Evolutionary conservation across 2,797 vertebrate genomes (phyloP), one percentile per base, ranked within the genome.

Genomic region (Tamandua tetradactyla): DNA sequence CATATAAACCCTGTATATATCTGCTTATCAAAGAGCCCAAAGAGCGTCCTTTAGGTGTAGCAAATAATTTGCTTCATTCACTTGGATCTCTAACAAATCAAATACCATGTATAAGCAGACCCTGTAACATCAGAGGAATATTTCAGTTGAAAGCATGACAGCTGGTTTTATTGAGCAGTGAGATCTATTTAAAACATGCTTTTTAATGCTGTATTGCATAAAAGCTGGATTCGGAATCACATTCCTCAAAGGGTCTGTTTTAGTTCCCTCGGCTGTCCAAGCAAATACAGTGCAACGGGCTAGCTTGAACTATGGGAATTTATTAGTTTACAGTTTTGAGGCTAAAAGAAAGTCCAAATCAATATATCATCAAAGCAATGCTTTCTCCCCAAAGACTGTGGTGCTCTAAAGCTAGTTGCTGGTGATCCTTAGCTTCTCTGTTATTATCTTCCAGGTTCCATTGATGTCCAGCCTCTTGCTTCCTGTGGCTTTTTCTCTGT

Each of bases 101-200:
- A 95, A 74, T 44, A 20, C 76, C 2, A 6, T 25, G 87, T 82
- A 40, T 79, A 82, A 66, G 72, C 27, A 22, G 69, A 83, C 62
- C 81, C 42, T 0, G 1, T 62, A 62, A 93, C 7, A 5, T 93
- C 52, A 81, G 14, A 94, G 55, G 35, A 75, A 18, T 76, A 86
- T 90, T 81, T 93, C 47, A 92, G 81, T 8, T 2, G 1, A 87
- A 17, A 55, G 13, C 49, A 59, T 57, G 80, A 87, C 90, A 72
- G 30, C 42, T 74, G n/a, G 23, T 76, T 92, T 95, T 90, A 92
- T 92, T 2, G 0, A 59, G 59, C 30, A 81, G 57, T 44, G 22
- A 57, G 40, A 89, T 93, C 80, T 91, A 74, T 87, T 94, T 96
- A 96, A 95, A 95, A 94, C 35, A 81, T 47, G 66, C 47, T 84